Conservation (phyloP, 2,113 vertebrate species). For the Lepus europaeus region DNA sequence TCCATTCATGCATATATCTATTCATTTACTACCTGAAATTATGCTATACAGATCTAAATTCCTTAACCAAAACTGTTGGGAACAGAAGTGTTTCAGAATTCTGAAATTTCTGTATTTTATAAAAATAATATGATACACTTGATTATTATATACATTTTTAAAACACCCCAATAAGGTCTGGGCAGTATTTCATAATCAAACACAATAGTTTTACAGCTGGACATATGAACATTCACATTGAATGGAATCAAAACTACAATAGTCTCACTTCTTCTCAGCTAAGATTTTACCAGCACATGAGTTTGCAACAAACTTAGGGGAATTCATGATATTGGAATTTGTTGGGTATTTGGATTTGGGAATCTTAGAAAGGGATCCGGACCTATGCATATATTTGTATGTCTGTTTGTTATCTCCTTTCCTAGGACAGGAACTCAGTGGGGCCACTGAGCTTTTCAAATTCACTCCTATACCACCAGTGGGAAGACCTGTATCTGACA, state of each 20-base stretch:
- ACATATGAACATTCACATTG: background rate
- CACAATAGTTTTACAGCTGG: background rate
- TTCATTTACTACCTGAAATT: background rate
- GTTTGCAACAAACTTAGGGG: background rate
- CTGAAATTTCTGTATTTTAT: slow-evolving; percentile 27
- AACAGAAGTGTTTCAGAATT: slow-evolving; percentile 25
- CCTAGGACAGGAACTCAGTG: background rate
- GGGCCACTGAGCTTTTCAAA: background rate
- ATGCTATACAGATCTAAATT: background rate
- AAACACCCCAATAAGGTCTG: background rate
- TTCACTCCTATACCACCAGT: background rate
- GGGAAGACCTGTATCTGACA: background rate
- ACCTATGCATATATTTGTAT: background rate
- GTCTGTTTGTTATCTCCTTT: background rate
- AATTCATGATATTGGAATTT: background rate
- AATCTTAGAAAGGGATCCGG: background rate
- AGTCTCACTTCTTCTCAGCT: background rate
- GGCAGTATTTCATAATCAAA: background rate
- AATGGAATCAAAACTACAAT: background rate
- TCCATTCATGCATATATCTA: background rate
- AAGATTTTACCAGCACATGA: background rate
- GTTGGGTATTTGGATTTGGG: background rate
- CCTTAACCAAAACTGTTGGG: slow-evolving; percentile 7
- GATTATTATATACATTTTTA: background rate
- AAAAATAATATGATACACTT: slow-evolving; percentile 1